Conservation (phyloP, 1,140 invertebrate genomes). For the Ditylenchus dipsaci region DNA sequence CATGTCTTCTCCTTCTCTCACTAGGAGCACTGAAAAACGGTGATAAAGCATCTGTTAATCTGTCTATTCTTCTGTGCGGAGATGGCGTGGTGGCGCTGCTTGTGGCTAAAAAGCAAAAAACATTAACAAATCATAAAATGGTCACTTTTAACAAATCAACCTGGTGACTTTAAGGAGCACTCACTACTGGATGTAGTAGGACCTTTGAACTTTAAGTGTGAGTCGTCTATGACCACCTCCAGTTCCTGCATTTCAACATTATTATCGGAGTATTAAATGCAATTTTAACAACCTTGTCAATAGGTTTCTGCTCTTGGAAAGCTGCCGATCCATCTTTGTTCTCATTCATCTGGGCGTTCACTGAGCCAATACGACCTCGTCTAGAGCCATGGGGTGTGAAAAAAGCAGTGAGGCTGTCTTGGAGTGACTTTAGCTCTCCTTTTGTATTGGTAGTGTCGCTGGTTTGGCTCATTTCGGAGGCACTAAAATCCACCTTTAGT, state of each 20-base stretch:
- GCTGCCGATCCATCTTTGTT: background rate
- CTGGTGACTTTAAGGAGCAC: background rate
- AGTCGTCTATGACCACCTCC: background rate
- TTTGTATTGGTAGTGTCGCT: background rate
- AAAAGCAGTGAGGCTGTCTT: slow-evolving; percentile 57
- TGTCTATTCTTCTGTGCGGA: slow-evolving; percentile 25
- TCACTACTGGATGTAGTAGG: background rate
- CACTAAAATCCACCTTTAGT: background rate
- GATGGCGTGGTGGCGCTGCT: slow-evolving; percentile 28
- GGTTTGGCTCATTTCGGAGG: background rate
- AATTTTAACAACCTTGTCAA: background rate
- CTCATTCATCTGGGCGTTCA: background rate
- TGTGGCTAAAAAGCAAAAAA: background rate
- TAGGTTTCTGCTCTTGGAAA: background rate
- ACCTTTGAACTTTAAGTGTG: background rate
- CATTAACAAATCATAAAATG: no score
- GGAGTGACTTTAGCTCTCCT: slow-evolving; percentile 24
- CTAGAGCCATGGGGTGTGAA: slow-evolving; percentile 58
- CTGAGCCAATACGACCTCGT: slow-evolving; percentile 49
- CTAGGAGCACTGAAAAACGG: slow-evolving; percentile 36
- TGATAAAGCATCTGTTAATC: slow-evolving; percentile 28
- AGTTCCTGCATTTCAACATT: background rate
- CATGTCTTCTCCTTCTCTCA: slow-evolving; percentile 28
- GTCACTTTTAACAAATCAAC: background rate
- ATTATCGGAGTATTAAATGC: background rate